Conservation (phyloP, 2,797 vertebrate genomes). For the Crocidura indochinensis region DNA sequence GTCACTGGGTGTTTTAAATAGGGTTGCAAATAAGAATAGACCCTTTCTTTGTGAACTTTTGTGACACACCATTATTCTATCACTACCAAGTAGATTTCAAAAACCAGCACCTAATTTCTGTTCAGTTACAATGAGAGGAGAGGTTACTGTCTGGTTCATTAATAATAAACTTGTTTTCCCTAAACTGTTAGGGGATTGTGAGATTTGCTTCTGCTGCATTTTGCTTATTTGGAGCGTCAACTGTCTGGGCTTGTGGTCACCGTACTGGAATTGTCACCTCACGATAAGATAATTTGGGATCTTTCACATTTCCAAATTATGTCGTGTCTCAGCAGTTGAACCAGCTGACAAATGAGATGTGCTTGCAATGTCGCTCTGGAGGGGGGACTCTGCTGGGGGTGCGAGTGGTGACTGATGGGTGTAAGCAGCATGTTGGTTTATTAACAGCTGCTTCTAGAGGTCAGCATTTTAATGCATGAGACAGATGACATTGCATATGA, state of each 20-base stretch:
- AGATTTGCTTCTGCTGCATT: neutral
- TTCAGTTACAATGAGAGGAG: slow-evolving; percentile 77
- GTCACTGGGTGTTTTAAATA: slow-evolving; percentile 74
- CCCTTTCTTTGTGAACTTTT: slow-evolving; percentile 75
- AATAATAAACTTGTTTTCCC: slow-evolving; percentile 76
- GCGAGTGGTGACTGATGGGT: neutral
- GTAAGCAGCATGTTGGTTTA: slow-evolving; percentile 7
- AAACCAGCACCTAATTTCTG: slow-evolving; percentile 81
- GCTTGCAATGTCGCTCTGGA: neutral
- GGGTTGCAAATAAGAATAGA: slow-evolving; percentile 44
- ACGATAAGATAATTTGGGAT: slow-evolving; percentile 81
- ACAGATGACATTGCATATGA: neutral
- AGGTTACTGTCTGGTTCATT: slow-evolving; percentile 75
- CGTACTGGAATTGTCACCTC: slow-evolving; percentile 72
- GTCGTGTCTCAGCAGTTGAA: slow-evolving; percentile 70
- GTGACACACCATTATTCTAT: slow-evolving; percentile 69
- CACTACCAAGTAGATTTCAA: slow-evolving; percentile 74
- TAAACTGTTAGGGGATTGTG: slow-evolving; percentile 68
- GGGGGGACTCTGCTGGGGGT: neutral
- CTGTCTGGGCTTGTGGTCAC: slow-evolving; percentile 79
- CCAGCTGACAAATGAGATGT: slow-evolving; percentile 66
- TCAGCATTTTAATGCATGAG: slow-evolving; percentile 68
- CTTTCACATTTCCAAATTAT: slow-evolving; percentile 79
- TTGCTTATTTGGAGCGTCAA: slow-evolving; percentile 74
- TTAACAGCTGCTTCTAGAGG: slow-evolving; percentile 78